Percentiles rank a stretch among this genome's conserved stretches.
Conservation (phyloP, 2,888 invertebrate species). For the Mythimna pallens region DNA sequence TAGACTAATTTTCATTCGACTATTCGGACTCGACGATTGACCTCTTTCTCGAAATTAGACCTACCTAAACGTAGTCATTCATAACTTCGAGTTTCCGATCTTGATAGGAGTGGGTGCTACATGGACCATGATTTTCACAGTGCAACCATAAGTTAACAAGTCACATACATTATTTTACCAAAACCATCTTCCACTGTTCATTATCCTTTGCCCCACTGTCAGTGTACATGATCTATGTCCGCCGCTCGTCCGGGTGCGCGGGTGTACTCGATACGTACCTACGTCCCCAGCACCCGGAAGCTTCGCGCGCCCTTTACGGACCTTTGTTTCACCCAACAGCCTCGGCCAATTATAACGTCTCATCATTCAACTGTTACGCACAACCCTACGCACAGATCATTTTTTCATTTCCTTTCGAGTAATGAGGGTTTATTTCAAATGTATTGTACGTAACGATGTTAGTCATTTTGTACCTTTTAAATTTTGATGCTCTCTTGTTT, state of each 20-base stretch:
- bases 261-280: constrained; percentile 78
- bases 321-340: constrained; percentile 84
- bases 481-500: too few species aligned
- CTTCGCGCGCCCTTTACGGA: constrained; percentile 84
- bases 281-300: constrained; percentile 73
- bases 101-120: too few species aligned
- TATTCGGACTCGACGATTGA: too few species aligned
- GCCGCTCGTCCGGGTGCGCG: constrained; percentile 69
- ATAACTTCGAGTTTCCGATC: too few species aligned
- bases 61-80: too few species aligned
- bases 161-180: neutral
- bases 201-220: constrained; percentile 35
- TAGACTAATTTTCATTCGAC: too few species aligned
- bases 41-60: too few species aligned
- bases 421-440: constrained; percentile 45
- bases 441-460: constrained; percentile 2
- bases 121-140: too few species aligned
- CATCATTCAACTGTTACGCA: constrained; percentile 65
- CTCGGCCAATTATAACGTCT: constrained; percentile 69
- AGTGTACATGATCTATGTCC: constrained; percentile 68
- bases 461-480: constrained; percentile 18
- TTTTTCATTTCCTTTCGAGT: constrained; percentile 61
- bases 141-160: neutral
- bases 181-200: neutral
- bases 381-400: constrained; percentile 58